phyloP scores from a whole-genome alignment of 2,113 vertebrate genomes.

The Piliocolobus tephrosceles region DNA sequence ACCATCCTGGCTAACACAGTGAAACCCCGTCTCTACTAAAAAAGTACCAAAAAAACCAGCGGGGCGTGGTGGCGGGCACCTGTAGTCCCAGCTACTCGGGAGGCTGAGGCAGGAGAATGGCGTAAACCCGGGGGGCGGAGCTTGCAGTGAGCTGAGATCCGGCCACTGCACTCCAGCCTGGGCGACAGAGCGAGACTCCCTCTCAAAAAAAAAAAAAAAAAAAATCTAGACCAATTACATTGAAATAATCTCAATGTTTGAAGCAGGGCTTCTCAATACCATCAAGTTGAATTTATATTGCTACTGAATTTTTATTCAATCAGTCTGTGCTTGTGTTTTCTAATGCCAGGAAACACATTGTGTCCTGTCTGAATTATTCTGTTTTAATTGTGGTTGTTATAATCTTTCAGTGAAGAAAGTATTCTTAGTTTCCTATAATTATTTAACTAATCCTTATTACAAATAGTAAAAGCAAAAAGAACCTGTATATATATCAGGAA shows the following conservation, averaged over 20 bases:
- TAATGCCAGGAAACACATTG: not conserved
- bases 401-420: not conserved
- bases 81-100: no score
- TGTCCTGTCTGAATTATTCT: not conserved
- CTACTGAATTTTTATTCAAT: not conserved
- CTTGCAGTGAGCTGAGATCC: no score
- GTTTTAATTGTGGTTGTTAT: not conserved
- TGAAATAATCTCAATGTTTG: not conserved
- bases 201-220: no score
- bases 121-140: no score
- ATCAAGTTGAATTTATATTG: not conserved
- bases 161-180: no score
- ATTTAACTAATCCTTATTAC: not conserved
- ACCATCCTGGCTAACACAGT: no score
- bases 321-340: not conserved
- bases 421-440: not conserved
- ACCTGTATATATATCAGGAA: not conserved
- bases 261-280: not conserved
- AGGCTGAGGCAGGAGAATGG: no score
- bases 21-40: no score
- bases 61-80: no score
- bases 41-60: no score
- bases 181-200: no score
- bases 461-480: not conserved
- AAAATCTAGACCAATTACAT: not conserved